Conservation (phyloP, 2,113 vertebrate species). For the Channa maculata region DNA sequence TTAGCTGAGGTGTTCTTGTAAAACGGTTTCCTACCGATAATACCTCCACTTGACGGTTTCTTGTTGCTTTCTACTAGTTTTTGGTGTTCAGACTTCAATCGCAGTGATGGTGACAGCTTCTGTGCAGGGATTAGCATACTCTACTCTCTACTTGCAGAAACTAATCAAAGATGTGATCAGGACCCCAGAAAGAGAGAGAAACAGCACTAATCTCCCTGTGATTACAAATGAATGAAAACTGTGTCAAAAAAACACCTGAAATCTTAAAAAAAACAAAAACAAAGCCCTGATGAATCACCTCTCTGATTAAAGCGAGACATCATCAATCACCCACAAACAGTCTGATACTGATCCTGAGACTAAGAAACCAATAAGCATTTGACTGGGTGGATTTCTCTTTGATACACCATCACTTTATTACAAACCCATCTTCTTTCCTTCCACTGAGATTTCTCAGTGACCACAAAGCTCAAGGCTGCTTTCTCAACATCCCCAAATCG, state of each 20-base stretch:
- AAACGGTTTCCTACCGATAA: too few species aligned
- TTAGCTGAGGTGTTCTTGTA: too few species aligned
- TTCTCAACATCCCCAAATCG: conserved; percentile 13
- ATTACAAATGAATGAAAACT: conserved; percentile 41
- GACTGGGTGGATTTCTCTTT: conserved; percentile 35
- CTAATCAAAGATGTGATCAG: conserved; percentile 50
- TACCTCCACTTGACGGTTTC: too few species aligned
- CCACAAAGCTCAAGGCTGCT: conserved; percentile 5
- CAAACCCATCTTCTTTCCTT: conserved; percentile 33
- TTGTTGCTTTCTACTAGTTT: too few species aligned
- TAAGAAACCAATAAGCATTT: conserved; percentile 62
- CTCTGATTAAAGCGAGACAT: conserved; percentile 69
- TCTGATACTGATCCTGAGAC: conserved; percentile 5
- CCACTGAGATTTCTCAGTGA: conserved; percentile 33
- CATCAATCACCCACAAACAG: conserved; percentile 60
- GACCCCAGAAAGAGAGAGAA: not conserved
- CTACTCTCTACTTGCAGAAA: conserved; percentile 21
- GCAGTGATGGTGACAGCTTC: not conserved
- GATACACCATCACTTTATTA: conserved; percentile 64
- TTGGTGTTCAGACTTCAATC: not conserved
- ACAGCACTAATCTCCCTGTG: conserved; percentile 34
- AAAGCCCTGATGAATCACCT: conserved; percentile 58
- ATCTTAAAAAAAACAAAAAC: conserved; percentile 28
- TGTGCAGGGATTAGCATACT: conserved; percentile 12
- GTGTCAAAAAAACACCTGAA: conserved; percentile 55